These are phyloP conservation scores for Patella vulgata DNA, from an alignment of 1,140 invertebrate genomes.

Conservation along the genomic window DNA sequence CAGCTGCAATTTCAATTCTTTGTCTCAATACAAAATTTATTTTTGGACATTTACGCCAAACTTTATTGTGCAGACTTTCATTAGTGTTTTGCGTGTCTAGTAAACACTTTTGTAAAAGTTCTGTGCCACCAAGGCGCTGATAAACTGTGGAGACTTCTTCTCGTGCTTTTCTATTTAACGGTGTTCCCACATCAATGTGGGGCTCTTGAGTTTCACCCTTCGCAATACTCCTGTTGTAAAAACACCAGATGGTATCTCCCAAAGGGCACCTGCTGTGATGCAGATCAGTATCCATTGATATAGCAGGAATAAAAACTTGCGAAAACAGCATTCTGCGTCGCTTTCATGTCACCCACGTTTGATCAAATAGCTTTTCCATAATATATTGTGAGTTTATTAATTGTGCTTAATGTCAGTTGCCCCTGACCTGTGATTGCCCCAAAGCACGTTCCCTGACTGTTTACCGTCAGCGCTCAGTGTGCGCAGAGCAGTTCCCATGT, in stretches of 20 bases:
- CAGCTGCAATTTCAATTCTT: background rate
- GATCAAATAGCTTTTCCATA: constrained; percentile 9
- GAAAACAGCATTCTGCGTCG: constrained; percentile 7
- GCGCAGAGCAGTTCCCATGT: constrained; percentile 12
- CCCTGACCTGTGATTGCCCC: constrained; percentile 11
- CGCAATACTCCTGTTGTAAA: constrained; percentile 14
- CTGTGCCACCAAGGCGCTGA: background rate
- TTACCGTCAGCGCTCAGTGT: constrained; percentile 11
- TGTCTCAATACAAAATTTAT: background rate
- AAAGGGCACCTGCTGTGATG: constrained; percentile 10
- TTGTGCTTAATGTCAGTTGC: constrained; percentile 6
- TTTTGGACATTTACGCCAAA: background rate
- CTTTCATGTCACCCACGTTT: background rate
- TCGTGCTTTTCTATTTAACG: background rate
- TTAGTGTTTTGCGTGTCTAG: constrained; percentile 16
- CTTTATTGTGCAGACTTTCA: constrained; percentile 6
- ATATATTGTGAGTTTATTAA: constrained; percentile 8
- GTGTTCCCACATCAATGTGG: constrained; percentile 1
- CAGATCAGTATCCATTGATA: constrained; percentile 7
- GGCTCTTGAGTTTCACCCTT: background rate
- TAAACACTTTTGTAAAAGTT: background rate
- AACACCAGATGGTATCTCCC: constrained; percentile 15
- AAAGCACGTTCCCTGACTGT: constrained; percentile 5
- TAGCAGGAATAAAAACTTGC: constrained; percentile 8
- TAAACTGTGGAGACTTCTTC: background rate